Evolutionary conservation across 2,797 vertebrate species (phyloP).

Genomic region (Falco novaeseelandiae): DNA sequence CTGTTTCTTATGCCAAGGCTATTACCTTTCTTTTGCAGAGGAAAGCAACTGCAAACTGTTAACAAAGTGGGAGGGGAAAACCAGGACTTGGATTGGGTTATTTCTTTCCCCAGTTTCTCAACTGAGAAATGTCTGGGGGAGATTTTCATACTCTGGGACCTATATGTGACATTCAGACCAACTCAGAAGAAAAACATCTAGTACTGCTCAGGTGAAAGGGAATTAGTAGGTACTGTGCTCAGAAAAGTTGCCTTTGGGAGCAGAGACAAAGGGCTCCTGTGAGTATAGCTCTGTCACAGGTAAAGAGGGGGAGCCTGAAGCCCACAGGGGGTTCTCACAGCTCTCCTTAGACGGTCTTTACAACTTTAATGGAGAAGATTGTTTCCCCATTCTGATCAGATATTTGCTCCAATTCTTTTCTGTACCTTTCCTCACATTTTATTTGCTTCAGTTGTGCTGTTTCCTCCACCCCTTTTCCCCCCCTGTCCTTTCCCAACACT

Average conservation of each 20-base stretch:
- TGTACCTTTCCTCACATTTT: background rate
- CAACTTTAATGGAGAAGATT: background rate
- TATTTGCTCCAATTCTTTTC: background rate
- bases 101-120: background rate
- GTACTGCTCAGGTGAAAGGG: background rate
- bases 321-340: background rate
- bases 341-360: background rate
- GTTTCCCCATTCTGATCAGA: background rate
- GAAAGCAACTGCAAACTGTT: background rate
- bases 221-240: background rate
- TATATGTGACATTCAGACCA: background rate
- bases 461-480: background rate
- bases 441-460: background rate
- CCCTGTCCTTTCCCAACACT: background rate
- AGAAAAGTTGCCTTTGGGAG: background rate
- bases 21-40: constrained; percentile 11
- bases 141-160: background rate
- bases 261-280: background rate
- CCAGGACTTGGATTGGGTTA: background rate
- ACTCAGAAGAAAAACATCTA: background rate
- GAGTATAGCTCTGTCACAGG: background rate
- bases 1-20: background rate
- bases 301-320: background rate
- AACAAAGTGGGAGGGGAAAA: background rate
- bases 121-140: background rate